Evolutionary conservation across 2,888 invertebrate genomes (phyloP), one percentile per base, ranked within the genome.

Genomic region (Scaptomyza cyrtandrae): DNA sequence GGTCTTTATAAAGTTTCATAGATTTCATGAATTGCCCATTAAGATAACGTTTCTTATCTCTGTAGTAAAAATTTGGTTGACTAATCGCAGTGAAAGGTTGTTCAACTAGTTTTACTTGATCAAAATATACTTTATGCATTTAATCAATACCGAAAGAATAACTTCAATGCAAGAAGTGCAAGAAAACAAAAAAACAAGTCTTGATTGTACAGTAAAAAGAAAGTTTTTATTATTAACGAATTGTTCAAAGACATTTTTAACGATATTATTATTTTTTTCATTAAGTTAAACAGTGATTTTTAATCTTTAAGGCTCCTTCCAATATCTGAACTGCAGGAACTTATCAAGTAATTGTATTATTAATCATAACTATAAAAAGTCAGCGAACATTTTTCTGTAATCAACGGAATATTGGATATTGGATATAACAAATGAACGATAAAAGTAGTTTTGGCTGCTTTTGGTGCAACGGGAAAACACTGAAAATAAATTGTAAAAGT

Each of bases 381-480:
- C 24, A 24, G 24, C 24, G 3, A 4, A 24, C 24, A 24, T 24
- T 24, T 24, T 3, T 24, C 4, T 27, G 24, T 37, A 52, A 52
- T 57, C 50, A 11, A n/a, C 46, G 24, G 50, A 61, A 48, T 58
- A 57, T 45, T n/a, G n/a, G n/a, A n/a, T 55, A 41, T 59, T 39
- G 39, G 49, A 46, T 52, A 54, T 50, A 37, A 31, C 43, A 66
- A 59, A 56, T 58, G 14, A 46, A 27, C 7, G 35, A 48, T 58
- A 13, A 31, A 54, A 44, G 33, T 48, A 35, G 59, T 59, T 56
- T 49, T 39, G 14, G 39, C 14, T 39, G 39, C 6, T 56, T 49
- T 39, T 7, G 39, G 6, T 39, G 39, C 6, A 29, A 24, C 0
- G 5, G 24, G 4, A 24, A 24, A 24, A 24, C 24, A 24, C 24